phyloP scores from a whole-genome alignment of 2,888 invertebrate genomes.

The Oscheius sp. region DNA sequence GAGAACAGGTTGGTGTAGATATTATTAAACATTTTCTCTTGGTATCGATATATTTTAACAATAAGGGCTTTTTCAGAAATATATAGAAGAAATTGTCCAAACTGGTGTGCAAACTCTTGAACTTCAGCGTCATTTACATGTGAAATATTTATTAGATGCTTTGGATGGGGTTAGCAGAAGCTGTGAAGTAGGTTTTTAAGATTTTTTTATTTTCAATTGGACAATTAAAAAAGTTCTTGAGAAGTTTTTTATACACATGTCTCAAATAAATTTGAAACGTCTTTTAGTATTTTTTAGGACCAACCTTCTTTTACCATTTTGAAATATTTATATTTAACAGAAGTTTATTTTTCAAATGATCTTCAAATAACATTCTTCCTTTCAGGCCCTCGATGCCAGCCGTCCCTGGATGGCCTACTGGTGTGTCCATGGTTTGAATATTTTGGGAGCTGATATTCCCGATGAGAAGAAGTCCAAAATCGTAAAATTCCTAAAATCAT shows the following conservation, averaged over 20 bases:
- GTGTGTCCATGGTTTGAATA: slow-evolving; percentile 88
- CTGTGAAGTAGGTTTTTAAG: slow-evolving; percentile 33
- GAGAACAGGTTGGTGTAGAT: too few relatives aligned
- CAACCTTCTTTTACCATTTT: slow-evolving; percentile 36
- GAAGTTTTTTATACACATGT: too few relatives aligned
- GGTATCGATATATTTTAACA: too few relatives aligned
- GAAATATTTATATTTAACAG: slow-evolving; percentile 38
- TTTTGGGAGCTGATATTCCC: slow-evolving; percentile 77
- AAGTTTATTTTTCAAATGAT: neutral
- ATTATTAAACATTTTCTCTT: too few relatives aligned
- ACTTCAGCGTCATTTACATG: slow-evolving; percentile 38
- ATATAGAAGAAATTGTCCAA: slow-evolving; percentile 41
- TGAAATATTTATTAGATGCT: slow-evolving; percentile 36
- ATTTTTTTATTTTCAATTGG: neutral
- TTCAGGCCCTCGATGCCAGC: slow-evolving; percentile 85
- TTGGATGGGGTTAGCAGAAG: slow-evolving; percentile 35
- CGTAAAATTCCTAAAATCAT: slow-evolving; percentile 66
- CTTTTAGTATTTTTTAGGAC: too few relatives aligned
- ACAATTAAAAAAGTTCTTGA: too few relatives aligned
- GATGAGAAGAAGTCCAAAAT: slow-evolving; percentile 36
- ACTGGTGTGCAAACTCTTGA: slow-evolving; percentile 32
- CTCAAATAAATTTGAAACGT: too few relatives aligned
- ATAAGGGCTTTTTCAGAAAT: slow-evolving; percentile 39
- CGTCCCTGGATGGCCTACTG: slow-evolving; percentile 97
- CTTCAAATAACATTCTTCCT: too few relatives aligned